Evolutionary conservation across 2,797 vertebrate species (phyloP), one percentile per base, ranked within the genome.

Genomic region (Acipenser transmontanus): DNA sequence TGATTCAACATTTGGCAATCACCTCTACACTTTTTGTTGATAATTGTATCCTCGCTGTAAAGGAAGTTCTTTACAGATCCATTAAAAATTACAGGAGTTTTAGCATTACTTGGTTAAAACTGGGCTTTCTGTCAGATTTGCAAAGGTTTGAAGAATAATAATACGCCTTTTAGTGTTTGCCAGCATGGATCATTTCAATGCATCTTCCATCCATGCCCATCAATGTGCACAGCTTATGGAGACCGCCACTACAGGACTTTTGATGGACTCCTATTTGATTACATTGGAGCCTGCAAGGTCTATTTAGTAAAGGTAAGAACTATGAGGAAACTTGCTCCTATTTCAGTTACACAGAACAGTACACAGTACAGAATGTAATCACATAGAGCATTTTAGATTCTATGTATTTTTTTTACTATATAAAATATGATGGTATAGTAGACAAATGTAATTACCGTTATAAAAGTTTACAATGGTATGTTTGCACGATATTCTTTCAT

Each of bases 221-320:
- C 96, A 14, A 95, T 96, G 90, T 99, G 97, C 78, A 94, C 91
- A 0, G 85, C 87, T 0, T 99, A 99, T 0, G 93, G 95, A 0
- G 97, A 98, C 72, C 93, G 97, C 0, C 97, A 99, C 80, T 99
- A 93, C 86, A 85, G 90, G 65, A 98, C 96, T 0, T 98, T 99
- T 20, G 97, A 99, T 6, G 97, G 97, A 1, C 85, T 99, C 61
- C 87, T 92, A 0, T 99, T 91, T 67, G 97, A 98, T 85, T 98
- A 96, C 3, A 79, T 96, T 11, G 95, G 95, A 2, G 82, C 87
- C 0, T 99, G 97, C 78, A 95, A 94, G 78, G 91, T 94, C 62
- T 93, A 96, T 74, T 83, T 99, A 1, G 78, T 96, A 1, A 98
- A 98, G 95, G 97, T 98, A 72, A 86, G 84, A 52, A 34, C 34